Percentiles rank a stretch among this genome's conserved stretches.
phyloP scores from a whole-genome alignment of 2,888 invertebrate genomes.

The Choristoneura rosaceana region DNA sequence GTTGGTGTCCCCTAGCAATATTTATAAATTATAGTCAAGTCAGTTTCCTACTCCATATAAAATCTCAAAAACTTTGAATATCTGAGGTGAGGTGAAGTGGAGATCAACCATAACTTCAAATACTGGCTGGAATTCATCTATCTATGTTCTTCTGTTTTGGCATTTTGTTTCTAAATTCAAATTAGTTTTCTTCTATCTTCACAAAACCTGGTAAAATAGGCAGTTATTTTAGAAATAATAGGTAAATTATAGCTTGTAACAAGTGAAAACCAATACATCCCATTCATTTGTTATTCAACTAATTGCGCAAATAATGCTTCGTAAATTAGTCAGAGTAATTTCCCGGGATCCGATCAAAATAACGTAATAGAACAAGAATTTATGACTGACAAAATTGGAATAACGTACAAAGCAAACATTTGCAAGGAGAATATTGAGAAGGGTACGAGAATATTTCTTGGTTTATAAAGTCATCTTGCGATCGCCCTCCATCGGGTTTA shows the following conservation, averaged over 20 bases:
- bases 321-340: slow-evolving; percentile 15
- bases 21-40: too few relatives aligned
- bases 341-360: not conserved
- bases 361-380: slow-evolving; percentile 1
- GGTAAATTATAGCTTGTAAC: not conserved
- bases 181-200: slow-evolving; percentile 12
- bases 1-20: too few relatives aligned
- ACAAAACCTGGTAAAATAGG: slow-evolving; percentile 21
- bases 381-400: slow-evolving; percentile 1
- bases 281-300: slow-evolving; percentile 18
- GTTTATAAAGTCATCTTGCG: slow-evolving; percentile 37
- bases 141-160: not conserved
- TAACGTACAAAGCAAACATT: not conserved
- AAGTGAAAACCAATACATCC: not conserved
- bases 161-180: not conserved
- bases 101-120: not conserved
- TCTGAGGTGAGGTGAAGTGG: not conserved
- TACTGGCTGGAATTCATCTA: not conserved
- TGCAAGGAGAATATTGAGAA: slow-evolving; percentile 11
- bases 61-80: not conserved
- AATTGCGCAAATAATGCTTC: not conserved
- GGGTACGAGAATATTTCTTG: slow-evolving; percentile 27
- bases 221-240: slow-evolving; percentile 12
- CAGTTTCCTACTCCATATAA: not conserved
- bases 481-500: slow-evolving; percentile 33